Evolutionary conservation across 2,888 invertebrate species (phyloP), one percentile per base, ranked within the genome.

Genomic region (Drosophila seclusa): DNA sequence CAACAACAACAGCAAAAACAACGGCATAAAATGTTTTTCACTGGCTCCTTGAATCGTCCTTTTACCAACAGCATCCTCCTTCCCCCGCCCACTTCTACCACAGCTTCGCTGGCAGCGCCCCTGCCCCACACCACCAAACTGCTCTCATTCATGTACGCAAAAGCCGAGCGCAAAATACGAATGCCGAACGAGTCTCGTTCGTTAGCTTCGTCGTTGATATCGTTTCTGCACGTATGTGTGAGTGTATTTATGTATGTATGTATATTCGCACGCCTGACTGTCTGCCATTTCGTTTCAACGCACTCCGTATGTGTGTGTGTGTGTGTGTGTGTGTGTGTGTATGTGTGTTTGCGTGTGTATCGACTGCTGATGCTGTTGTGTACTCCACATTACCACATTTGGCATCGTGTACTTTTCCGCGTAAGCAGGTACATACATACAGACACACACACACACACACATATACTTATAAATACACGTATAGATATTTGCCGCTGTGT

Each of bases 21-120:
- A 57, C 40, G 62, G 59, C 68, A 66, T 68, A 75, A 83, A 85
- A 82, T 83, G 80, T 70, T 84, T 84, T 82, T 87, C 79, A 66
- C 70, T 89, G 89, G 87, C 84, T 85, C 89, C 84, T 85, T 89
- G 70, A 89, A 82, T 89, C 85, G 89, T 85, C 84, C 89, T 87
- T 84, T 83, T 65, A 63, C 74, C 65, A 66, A 53, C 60, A 61
- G 55, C 77, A 38, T 6, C 21, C 61, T 18, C n/a, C 31, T 52
- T 31, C 52, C 34, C 38, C 36, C 24, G 3, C 10, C 55, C 45
- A 11, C 16, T 4, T 16, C 7, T 32, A 7, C 29, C 11, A 29
- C 7, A 74, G 66, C 80, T 54, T 75, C 84, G 32, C 38, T 48
- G 24, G 24, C 27, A 29, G 10, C 29, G n/a, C 31, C 16, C 32